phyloP scores from a whole-genome alignment of 37 sponge, comb jelly and placozoan species.

The Eunapius fragilis region DNA sequence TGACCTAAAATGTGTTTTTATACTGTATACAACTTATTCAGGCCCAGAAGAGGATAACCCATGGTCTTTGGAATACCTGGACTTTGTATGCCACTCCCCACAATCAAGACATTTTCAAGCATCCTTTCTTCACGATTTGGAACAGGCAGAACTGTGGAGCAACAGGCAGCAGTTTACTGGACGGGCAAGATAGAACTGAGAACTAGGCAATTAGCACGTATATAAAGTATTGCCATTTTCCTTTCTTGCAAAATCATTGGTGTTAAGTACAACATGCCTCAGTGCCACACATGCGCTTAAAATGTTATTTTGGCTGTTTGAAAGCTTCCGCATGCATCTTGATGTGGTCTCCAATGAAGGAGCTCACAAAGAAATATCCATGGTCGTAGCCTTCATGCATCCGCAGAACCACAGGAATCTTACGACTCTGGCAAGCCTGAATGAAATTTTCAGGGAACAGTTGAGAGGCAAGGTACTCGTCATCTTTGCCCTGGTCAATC shows the following conservation, averaged over 20 bases:
- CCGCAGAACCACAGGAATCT: slow-evolving; percentile 69
- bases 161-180: not conserved
- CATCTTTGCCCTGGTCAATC: slow-evolving; percentile 90
- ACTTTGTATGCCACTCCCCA: slow-evolving; percentile 76
- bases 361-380: slow-evolving; percentile 89
- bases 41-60: slow-evolving; percentile 82
- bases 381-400: slow-evolving; percentile 98
- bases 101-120: slow-evolving; percentile 41
- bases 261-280: not conserved
- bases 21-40: not conserved
- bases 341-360: slow-evolving; percentile 94
- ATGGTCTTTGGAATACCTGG: slow-evolving; percentile 53
- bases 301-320: slow-evolving; percentile 22
- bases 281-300: not conserved
- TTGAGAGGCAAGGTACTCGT: slow-evolving; percentile 70
- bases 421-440: slow-evolving; percentile 50
- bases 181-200: not conserved
- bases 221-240: no score
- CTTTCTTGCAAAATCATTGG: no score
- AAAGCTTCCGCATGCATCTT: slow-evolving; percentile 81
- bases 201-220: no score
- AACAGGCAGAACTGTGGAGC: slow-evolving; percentile 39
- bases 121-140: slow-evolving; percentile 25
- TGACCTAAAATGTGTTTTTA: no score
- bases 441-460: slow-evolving; percentile 87